Conservation (phyloP, 2,113 vertebrate species). For the Micromys minutus region DNA sequence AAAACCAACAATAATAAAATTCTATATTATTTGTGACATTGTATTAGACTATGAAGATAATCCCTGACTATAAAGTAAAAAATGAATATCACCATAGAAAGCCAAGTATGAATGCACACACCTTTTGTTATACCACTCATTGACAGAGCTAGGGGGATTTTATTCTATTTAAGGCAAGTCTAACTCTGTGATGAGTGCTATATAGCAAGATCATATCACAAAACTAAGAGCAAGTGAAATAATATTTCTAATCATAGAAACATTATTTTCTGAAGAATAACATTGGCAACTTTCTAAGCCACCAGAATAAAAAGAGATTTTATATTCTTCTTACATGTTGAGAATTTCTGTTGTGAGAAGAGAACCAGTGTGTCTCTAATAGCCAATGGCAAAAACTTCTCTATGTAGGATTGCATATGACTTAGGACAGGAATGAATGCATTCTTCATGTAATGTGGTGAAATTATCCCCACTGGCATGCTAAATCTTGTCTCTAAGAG, state of each 20-base stretch:
- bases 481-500: conserved; percentile 32
- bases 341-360: background rate
- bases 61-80: background rate
- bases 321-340: background rate
- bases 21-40: background rate
- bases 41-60: background rate
- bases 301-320: background rate
- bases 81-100: background rate
- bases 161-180: background rate
- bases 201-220: background rate
- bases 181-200: background rate
- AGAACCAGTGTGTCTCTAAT: background rate
- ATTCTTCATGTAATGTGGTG: conserved; percentile 2
- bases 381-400: background rate
- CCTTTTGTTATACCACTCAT: no score
- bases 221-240: background rate
- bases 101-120: background rate
- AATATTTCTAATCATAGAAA: background rate
- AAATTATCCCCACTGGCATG: conserved; percentile 38
- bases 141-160: background rate
- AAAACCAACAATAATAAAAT: background rate
- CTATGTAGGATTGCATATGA: background rate
- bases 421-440: background rate
- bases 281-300: background rate
- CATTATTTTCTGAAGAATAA: background rate